Conservation (phyloP, 2,113 vertebrate genomes). For the Athene cunicularia region DNA sequence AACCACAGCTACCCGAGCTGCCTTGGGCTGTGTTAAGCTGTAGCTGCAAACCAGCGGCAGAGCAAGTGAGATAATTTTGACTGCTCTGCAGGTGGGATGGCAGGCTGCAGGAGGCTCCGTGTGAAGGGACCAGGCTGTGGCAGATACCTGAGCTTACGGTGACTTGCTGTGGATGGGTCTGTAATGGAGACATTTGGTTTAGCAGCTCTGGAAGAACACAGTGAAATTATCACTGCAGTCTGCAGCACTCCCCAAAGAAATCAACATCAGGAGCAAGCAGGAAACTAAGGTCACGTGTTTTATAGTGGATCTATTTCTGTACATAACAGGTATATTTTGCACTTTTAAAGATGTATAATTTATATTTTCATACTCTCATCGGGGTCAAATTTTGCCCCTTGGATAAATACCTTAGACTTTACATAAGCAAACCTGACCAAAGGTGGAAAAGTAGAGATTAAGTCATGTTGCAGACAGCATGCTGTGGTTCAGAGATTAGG, state of each 20-base stretch:
- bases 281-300: neutral
- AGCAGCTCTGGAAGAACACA: neutral
- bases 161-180: accelerated
- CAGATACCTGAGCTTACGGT: neutral
- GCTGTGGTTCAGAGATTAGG: neutral
- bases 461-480: neutral
- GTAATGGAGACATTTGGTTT: neutral
- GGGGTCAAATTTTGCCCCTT: neutral
- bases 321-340: neutral
- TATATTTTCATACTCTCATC: neutral
- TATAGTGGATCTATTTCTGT: neutral
- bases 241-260: neutral
- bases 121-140: accelerated
- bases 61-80: neutral
- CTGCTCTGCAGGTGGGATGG: neutral
- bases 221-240: neutral
- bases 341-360: neutral
- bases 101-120: neutral
- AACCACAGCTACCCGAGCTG: neutral
- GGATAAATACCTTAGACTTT: neutral
- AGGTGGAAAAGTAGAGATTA: neutral
- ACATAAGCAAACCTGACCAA: neutral
- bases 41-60: neutral
- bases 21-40: neutral
- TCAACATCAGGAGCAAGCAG: neutral